Evolutionary conservation across 2,113 vertebrate genomes (phyloP), one percentile per base, ranked within the genome.

Genomic region (Dipodomys ordii): DNA sequence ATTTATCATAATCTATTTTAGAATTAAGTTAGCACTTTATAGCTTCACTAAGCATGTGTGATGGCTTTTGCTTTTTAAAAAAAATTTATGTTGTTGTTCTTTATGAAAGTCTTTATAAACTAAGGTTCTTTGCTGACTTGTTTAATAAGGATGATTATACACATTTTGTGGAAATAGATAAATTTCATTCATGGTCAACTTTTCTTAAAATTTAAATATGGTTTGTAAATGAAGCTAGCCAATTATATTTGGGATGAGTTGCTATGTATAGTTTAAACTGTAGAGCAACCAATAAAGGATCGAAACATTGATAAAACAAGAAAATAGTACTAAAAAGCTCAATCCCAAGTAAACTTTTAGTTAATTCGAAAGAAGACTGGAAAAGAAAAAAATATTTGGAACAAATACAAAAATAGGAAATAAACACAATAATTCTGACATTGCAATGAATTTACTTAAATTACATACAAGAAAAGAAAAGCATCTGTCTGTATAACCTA

Each of bases 1-100:
- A 74, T 84, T 82, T 93, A 86, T 82, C 85, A 20, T 90, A 92
- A 85, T 60, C 78, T 35, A 8, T 71, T 91, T 94, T 87, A 39
- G 84, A 87, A 82, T 90, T 7, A 91, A 3, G n/a, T 91, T 88
- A 79, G 28, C 76, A 22, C 28, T 87, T 73, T 93, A 81, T 69
- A 72, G n/a, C 73, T 60, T 94, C n/a, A 64, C 64, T 68, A 94
- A 53, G 27, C 19, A 84, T 77, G 68, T 81, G 73, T 88, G 49
- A 32, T 57, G 69, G 20, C 16, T 84, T 84, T 23, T 64, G 81
- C 46, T 72, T 86, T 87, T 93, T 80, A n/a, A 73, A 49, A 49
- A 49, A 49, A 22, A 85, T 93, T 91, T n/a, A 60, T 64, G 7
- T 72, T 87, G 30, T n/a, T 93, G 60, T 4, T 83, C 57, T 91